Base-by-base conservation (phyloP, 2,888 invertebrate species). In the Scaptodrosophila latifasciaeformis region DNA sequence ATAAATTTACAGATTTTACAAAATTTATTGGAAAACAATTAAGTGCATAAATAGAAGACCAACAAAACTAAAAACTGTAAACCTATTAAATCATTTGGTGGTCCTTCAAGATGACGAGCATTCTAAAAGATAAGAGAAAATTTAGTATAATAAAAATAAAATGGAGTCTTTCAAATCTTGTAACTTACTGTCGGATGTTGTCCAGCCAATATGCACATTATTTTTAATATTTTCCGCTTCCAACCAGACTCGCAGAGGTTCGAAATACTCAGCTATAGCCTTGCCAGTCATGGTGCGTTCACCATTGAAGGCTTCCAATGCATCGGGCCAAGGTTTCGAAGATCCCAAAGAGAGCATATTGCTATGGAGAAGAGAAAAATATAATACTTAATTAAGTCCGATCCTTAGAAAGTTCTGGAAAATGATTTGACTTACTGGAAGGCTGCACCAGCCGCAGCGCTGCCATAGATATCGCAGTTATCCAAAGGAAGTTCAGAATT, bases 381-480 rank as follows among this genome's bases (percentile, higher is more conserved):
- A 9, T 3, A 17, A 18, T 31, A 13, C 27, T 27, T 27, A 9
- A 27, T 27, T 27, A 27, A 27, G 5, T 27, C 5, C 5, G 75
- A 65, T 0, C 1, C 13, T 21, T n/a, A 4, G 40, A 43, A 56
- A 37, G n/a, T n/a, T n/a, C n/a, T 3, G 10, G 4, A 21, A 45
- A 5, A 24, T 5, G 4, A 7, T 3, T 7, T 7, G 17, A 68
- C 88, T 87, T 79, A 91, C 91, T 89, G 87, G 42, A 92, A 85
- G 15, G 90, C 88, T 69, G 92, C 90, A 47, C 96, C 96, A 49
- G 96, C 96, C 46, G 90, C 90, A 10, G 89, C 89, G 67, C 92
- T 95, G 72, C 91, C 89, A 84, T 94, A 94, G 75, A 96, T 94
- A 77, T 96, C 96, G 82, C 96, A 96, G 76, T 92, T 90, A 54